phyloP scores from a whole-genome alignment of 2,888 invertebrate genomes.

The Lasius platythorax region DNA sequence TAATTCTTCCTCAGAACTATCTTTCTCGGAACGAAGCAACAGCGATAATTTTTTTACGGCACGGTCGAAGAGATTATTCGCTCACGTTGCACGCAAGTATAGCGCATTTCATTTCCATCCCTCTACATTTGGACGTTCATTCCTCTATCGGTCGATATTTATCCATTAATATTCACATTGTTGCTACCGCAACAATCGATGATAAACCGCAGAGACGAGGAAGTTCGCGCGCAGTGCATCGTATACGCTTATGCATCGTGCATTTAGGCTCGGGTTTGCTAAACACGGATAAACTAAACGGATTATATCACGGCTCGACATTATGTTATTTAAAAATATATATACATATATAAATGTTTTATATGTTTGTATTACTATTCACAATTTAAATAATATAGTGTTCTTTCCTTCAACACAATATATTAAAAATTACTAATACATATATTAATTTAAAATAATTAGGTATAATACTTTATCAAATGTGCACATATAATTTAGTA shows the following conservation, averaged over 20 bases:
- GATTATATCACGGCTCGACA: neutral
- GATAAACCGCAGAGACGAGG: constrained; percentile 35
- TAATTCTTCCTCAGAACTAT: neutral
- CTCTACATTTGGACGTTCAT: neutral
- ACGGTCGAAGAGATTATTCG: neutral
- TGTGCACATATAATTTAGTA: neutral
- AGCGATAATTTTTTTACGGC: neutral
- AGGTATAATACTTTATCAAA: neutral
- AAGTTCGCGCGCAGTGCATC: neutral
- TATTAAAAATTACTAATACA: too few species aligned
- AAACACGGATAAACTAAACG: neutral
- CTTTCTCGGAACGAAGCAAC: neutral
- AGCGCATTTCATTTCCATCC: neutral
- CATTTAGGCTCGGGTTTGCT: neutral
- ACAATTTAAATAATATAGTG: too few species aligned
- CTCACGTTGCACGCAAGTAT: neutral
- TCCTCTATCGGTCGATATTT: constrained; percentile 10
- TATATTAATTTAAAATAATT: neutral
- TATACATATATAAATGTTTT: too few species aligned
- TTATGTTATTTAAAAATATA: neutral
- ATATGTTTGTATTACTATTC: neutral
- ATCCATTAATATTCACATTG: constrained; percentile 23
- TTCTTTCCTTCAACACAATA: too few species aligned
- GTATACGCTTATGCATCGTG: neutral
- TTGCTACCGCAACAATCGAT: constrained; percentile 13